A percentile compares a stretch with the other conserved stretches of the same genome.
Conservation (phyloP, 1,140 invertebrate species). For the Hycleus cichorii region DNA sequence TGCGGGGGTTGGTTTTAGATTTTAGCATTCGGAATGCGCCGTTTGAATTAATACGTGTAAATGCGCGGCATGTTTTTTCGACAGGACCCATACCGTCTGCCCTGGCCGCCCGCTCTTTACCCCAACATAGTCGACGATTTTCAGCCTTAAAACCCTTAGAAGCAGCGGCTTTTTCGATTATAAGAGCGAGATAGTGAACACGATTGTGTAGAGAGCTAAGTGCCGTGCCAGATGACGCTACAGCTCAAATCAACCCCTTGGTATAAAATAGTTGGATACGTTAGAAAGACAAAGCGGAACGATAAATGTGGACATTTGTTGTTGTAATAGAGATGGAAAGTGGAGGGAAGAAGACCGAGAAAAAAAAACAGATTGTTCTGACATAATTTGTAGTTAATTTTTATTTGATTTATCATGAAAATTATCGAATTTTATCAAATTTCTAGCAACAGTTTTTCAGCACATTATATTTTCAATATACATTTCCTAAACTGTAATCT, state of each 20-base stretch:
- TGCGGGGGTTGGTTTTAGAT: not conserved
- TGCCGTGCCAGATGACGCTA: conserved; percentile 27
- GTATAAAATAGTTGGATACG: not conserved
- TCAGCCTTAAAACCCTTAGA: conserved; percentile 7
- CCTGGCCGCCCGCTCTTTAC: too few species aligned
- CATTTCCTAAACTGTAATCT: too few species aligned
- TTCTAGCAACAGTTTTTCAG: too few species aligned
- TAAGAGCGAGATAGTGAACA: conserved; percentile 1
- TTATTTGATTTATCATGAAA: too few species aligned
- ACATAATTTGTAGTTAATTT: too few species aligned
- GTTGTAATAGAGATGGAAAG: too few species aligned
- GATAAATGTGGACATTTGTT: too few species aligned
- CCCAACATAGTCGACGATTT: not conserved
- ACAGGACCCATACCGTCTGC: conserved; percentile 14
- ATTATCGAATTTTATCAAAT: too few species aligned
- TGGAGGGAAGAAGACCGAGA: too few species aligned
- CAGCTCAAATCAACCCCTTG: conserved; percentile 26
- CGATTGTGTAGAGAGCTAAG: conserved; percentile 12
- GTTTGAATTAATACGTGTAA: conserved; percentile 33
- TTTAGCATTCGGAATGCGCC: conserved; percentile 26
- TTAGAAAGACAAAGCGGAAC: too few species aligned
- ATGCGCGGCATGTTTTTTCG: conserved; percentile 29
- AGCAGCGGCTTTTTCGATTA: conserved; percentile 5
- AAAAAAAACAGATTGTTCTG: too few species aligned
- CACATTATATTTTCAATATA: too few species aligned